A percentile compares a stretch with the other conserved stretches of the same genome.
phyloP scores from a whole-genome alignment of 1,140 invertebrate genomes.

The Caenorhabditis latens region DNA sequence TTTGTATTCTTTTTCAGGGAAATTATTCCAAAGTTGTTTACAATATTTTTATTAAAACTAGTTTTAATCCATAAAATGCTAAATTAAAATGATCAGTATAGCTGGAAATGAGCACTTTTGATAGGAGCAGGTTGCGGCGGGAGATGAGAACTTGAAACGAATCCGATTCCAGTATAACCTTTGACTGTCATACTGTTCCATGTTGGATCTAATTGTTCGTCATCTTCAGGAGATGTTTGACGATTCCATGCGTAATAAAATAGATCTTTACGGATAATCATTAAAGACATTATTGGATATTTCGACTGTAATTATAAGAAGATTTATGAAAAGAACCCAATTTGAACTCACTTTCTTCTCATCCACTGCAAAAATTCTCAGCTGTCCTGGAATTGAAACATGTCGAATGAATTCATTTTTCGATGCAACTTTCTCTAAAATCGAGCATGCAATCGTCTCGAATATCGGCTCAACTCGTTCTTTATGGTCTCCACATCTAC shows the following conservation, averaged over 20 bases:
- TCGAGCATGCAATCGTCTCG: neutral
- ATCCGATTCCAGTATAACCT: neutral
- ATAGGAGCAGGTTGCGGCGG: neutral
- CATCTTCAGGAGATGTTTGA: neutral
- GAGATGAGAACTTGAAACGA: neutral
- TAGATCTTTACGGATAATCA: neutral
- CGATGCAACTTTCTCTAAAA: constrained; percentile 3
- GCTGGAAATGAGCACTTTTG: constrained; percentile 5
- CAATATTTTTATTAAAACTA: too few relatives aligned
- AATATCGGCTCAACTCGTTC: neutral
- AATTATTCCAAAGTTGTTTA: too few relatives aligned
- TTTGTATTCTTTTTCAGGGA: too few relatives aligned
- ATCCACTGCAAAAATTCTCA: constrained; percentile 29
- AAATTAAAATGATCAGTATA: neutral
- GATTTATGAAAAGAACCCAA: neutral
- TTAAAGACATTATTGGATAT: neutral
- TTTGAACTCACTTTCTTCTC: neutral
- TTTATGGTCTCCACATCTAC: constrained; percentile 28
- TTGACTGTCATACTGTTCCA: constrained; percentile 16
- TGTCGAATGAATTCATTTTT: constrained; percentile 37
- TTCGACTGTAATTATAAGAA: neutral
- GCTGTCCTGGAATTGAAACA: neutral
- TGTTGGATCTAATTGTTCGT: constrained; percentile 20
- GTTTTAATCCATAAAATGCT: too few relatives aligned
- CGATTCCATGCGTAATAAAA: constrained; percentile 7